phyloP scores from a whole-genome alignment of 2,113 vertebrate genomes.

The Regulus satrapa region DNA sequence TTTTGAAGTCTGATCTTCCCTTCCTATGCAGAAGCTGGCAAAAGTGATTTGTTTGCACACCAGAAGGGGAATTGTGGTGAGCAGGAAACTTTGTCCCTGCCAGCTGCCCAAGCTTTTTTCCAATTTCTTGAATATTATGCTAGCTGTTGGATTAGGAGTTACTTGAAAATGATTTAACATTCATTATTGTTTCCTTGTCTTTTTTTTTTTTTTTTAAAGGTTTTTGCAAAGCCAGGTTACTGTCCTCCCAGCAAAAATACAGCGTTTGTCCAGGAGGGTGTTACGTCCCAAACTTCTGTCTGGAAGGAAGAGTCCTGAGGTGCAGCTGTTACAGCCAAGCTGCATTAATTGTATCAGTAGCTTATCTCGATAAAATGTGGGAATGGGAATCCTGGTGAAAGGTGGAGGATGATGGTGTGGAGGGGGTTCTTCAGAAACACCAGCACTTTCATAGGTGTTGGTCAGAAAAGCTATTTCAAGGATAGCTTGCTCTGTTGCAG shows the following conservation, averaged over 20 bases:
- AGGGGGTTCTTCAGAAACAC: neutral
- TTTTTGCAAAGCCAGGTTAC: neutral
- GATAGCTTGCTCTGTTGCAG: neutral
- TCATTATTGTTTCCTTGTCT: neutral
- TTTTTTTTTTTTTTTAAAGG: neutral
- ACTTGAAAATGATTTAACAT: neutral
- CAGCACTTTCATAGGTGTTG: neutral
- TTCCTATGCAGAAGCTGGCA: constrained; percentile 21
- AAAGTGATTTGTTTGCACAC: constrained; percentile 31
- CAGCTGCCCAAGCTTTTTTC: neutral
- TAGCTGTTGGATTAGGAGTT: rapidly evolving
- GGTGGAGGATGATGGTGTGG: neutral
- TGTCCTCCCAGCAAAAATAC: neutral
- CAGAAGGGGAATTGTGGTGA: neutral
- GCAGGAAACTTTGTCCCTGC: constrained; percentile 29
- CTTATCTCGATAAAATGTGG: neutral
- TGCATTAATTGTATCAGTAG: neutral
- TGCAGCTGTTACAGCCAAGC: neutral
- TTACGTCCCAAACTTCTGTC: neutral
- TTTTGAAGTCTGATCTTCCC: constrained; percentile 21
- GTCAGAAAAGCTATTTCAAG: neutral
- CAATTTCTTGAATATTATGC: neutral
- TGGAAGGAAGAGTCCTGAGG: neutral
- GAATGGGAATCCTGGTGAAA: neutral
- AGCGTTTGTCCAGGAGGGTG: neutral